Conservation (phyloP, 2,888 invertebrate genomes). For the Archips xylosteana region DNA sequence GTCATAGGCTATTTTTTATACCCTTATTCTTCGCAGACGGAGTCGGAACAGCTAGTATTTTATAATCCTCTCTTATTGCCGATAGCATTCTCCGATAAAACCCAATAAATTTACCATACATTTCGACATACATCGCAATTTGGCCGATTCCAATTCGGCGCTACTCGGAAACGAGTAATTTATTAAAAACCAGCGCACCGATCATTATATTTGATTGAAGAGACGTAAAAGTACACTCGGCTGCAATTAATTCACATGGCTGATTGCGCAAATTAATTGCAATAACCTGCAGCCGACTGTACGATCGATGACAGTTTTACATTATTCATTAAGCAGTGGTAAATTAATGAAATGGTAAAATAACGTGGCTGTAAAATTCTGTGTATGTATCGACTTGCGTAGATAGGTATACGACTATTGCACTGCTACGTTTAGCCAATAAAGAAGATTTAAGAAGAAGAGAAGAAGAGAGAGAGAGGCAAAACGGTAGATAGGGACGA, state of each 20-base stretch:
- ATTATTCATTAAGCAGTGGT: conserved; percentile 4
- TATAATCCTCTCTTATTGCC: background rate
- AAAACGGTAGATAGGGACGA: too few species aligned
- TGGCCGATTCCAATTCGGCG: background rate
- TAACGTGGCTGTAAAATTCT: background rate
- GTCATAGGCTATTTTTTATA: too few species aligned
- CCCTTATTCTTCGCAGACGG: too few species aligned
- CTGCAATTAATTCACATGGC: conserved; percentile 51
- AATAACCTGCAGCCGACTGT: conserved; percentile 42
- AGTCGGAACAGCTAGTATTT: too few species aligned
- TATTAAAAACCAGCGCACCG: conserved; percentile 27
- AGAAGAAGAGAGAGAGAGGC: too few species aligned
- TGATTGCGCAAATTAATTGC: conserved; percentile 55
- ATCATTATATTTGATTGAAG: conserved; percentile 41
- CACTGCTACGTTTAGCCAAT: too few species aligned
- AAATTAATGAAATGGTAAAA: background rate
- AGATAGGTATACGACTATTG: too few species aligned
- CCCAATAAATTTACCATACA: background rate
- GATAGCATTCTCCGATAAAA: background rate
- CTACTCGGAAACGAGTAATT: conserved; percentile 11
- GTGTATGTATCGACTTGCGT: too few species aligned
- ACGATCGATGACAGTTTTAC: conserved; percentile 27
- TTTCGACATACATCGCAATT: conserved; percentile 1
- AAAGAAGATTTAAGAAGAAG: too few species aligned
- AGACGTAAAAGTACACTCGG: conserved; percentile 42